Evolutionary conservation across 2,113 vertebrate species (phyloP), one percentile per base, ranked within the genome.

Genomic region (Riparia riparia): DNA sequence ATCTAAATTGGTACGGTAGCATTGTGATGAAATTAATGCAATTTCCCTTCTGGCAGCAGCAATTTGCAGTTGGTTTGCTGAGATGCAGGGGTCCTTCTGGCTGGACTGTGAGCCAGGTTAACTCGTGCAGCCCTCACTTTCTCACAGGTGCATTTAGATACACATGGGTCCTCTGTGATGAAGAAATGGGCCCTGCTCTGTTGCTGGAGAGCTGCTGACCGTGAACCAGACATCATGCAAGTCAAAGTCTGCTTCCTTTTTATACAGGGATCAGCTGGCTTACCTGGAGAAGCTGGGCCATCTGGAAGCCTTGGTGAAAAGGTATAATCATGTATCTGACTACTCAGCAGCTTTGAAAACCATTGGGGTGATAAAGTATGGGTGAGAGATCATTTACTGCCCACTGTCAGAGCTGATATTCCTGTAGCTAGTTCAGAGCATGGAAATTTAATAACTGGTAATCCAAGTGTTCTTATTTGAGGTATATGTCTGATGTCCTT

Each of bases 301-400:
- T 88, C 98, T 60, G 99, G 99, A 96, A 98, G 95, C 96, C 96
- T 97, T 50, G 99, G 99, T 86, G 99, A 99, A 98, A 99, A 99
- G 99, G 99, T 99, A 98, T 39, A 85, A 37, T 63, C 70, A 68
- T 1, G 1, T 34, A 28, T 49, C 34, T 90, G 63, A 39, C 53
- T 63, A 9, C 17, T 70, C 24, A 77, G 70, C 47, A 68, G 24
- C 42, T 74, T 58, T 89, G 66, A 90, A 93, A 96, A 34, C 44
- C 28, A 29, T 26, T 70, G 18, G 14, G 17, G 14, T 51, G 29
- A 11, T 68, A 25, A 82, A 77, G 60, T 65, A 54, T 17, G 57
- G 26, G 26, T 84, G 78, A 82, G 76, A 84, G 63, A 63, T 92
- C 18, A 7, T 68, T 79, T 71, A 89, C 20, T 44, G 47, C 66